Evolutionary conservation across 2,888 invertebrate species (phyloP), one percentile per base, ranked within the genome.

Genomic region (Anthophora plumipes): DNA sequence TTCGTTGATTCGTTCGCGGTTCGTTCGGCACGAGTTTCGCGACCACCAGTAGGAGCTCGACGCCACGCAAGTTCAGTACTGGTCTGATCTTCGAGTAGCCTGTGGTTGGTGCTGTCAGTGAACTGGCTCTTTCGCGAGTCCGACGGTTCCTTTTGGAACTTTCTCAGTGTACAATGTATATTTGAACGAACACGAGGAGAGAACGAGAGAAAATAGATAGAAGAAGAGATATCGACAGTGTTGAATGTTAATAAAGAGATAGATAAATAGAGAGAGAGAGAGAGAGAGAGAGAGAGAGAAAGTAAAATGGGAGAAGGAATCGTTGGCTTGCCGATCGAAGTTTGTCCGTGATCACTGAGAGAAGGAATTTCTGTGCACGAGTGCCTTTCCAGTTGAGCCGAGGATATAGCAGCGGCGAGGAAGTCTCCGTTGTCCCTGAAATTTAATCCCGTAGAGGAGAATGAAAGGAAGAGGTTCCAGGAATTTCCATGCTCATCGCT

Each of bases 401-500:
- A 48, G 50, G 37, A 67, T 61, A 54, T 25, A 61, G 48, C 54
- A 17, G 52, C 17, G 54, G 7, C 60, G 55, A 39, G 12, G 50
- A 80, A 50, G 17, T 64, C 48, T 57, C 41, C 0, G 48, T 64
- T 79, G 66, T 68, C 74, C 70, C 60, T 77, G 77, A 67, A 85
- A 88, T 74, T 71, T 54, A 54, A 88, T 85, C 70, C 77, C 11
- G 20, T 31, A 68, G 64, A 73, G 43, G 31, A 64, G 64, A 69
- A 85, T 76, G 77, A 83, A 78, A 67, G 81, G 64, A 79, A 43
- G 61, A 54, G 63, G 63, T 85, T 81, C 73, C 52, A 69, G 60
- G 74, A 69, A 80, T 50, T 60, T 68, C 75, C 46, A 54, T 52
- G 59, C 73, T 31, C 67, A 43, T 75, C 50, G 69, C n/a, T 61